Evolutionary conservation across 2,888 invertebrate genomes (phyloP), one percentile per base, ranked within the genome.

Genomic region (Eulithis prunata): DNA sequence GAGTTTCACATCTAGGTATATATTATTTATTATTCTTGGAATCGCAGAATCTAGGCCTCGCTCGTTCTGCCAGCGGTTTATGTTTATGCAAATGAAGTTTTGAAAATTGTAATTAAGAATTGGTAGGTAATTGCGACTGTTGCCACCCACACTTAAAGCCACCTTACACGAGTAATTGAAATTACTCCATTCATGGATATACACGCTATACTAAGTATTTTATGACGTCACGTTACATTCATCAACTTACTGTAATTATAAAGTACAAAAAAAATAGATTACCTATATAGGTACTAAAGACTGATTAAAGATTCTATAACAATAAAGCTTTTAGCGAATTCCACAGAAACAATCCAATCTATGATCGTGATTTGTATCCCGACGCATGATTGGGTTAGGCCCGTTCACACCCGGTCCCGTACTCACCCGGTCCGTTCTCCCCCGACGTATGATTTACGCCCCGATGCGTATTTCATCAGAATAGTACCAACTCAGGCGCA

Each of bases 71-170:
- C 72, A 81, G 78, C 79, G 82, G 79, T 83, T 87, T 87, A 89
- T 88, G 79, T 84, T 87, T 87, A 89, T 88, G 84, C 79, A 82
- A 86, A 87, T 85, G 70, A 82, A 72, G 68, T 75, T 79, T 76
- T 78, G 80, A 83, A 79, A 83, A 77, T 62, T 76, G 75, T 80
- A 83, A 84, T 82, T 77, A 81, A 78, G 80, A 77, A 83, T 82
- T 21, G 21, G 21, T n/a, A 78, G 79, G 80, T 86, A 85, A 87
- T 86, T 86, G 77, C 76, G 70, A 66, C 68, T 69, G 69, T 73
- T 77, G 78, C 87, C 86, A 83, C 83, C 86, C 86, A 88, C 86
- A 80, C 78, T 70, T 21, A 21, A 21, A 21, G 21, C 21, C 21
- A 21, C 21, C 78, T 69, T 4, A 32, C 32, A 32, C 32, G 32